Percentiles rank a stretch among this genome's conserved stretches.
phyloP scores from a whole-genome alignment of 2,113 vertebrate genomes.

The Oryctolagus cuniculus region mOryCun1.1 NC_091444.1:7295001-7295500 shows the following conservation, averaged over 20 bases:
- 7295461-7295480: too few relatives aligned
- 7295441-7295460: too few relatives aligned
- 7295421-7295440: too few relatives aligned
- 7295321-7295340: not conserved
- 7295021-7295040: not conserved
- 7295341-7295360: not conserved
- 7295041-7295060: not conserved
- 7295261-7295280: not conserved
- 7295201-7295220: not conserved
- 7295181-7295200: not conserved
- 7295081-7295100: not conserved
- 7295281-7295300: too few relatives aligned
- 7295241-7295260: not conserved
- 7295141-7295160: not conserved
- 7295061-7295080: not conserved
- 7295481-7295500: too few relatives aligned
- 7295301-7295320: not conserved
- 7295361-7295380: not conserved
- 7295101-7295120: not conserved
- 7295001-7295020: not conserved
- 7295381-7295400: constrained; percentile 6
- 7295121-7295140: not conserved
- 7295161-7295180: not conserved
- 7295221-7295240: constrained; percentile 14
- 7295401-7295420: not conserved